Base-by-base conservation (phyloP, 1,140 invertebrate genomes). In the Teleogryllus occipitalis region DNA sequence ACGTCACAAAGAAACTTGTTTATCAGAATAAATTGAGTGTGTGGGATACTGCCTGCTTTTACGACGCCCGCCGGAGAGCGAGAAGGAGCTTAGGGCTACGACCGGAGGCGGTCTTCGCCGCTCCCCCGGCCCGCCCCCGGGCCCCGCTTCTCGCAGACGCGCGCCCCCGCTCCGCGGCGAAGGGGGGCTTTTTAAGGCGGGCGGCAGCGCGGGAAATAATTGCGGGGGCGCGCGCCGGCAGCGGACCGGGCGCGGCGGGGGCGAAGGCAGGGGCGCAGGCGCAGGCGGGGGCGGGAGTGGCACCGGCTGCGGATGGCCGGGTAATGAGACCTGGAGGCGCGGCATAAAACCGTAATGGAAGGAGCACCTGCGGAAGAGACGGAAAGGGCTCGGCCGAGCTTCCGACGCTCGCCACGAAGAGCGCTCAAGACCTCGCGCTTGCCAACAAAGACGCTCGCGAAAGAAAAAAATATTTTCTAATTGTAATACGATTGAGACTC, bases 21-120 rank as follows among this genome's bases (percentile, higher is more conserved):
- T 65, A 65, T 65, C 54, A 65, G 54, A 65, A 65, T 65, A 65
- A 65, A 65, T 65, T 65, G 54, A 65, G 54, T 65, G 54, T 65
- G 54, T 65, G 54, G 54, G 18, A 65, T 65, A 65, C 54, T 14
- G 54, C 54, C 7, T 65, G 54, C 54, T 65, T 65, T 65, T 65
- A 65, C 54, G 54, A 65, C 54, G 54, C 54, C 54, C 54, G 18
- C 10, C 10, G 54, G 54, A 65, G 54, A 65, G 27, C 27, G 54
- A 65, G 8, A 54, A 54, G 10, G 10, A 65, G 54, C 54, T 10
- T 65, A 10, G 54, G 54, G 10, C 54, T 10, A 65, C 54, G 18
- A 65, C 54, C 10, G 54, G 54, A 65, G 10, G 18, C 54, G 54
- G 54, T 14, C 10, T 18, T 18, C 54, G 54, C 7, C 54, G 27